Percentiles rank a stretch among this genome's conserved stretches.
phyloP scores from a whole-genome alignment of 2,797 vertebrate genomes.

The Artibeus lituratus region DNA sequence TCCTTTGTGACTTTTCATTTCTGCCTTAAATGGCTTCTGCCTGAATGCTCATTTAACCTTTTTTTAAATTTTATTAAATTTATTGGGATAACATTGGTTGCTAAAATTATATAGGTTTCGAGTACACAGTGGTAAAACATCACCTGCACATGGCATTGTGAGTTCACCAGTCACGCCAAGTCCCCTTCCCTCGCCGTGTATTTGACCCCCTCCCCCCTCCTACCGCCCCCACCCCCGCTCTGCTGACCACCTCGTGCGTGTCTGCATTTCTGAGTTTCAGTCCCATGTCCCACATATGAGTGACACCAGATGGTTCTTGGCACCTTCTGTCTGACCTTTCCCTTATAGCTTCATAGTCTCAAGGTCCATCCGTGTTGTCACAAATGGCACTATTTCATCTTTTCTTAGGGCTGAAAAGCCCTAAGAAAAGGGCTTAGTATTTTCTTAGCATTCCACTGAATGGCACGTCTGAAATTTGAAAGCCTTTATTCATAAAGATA shows the following conservation, averaged over 20 bases:
- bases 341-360: not conserved
- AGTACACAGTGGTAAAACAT: not conserved
- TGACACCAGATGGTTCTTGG: not conserved
- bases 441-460: not conserved
- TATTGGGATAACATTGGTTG: not conserved
- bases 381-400: not conserved
- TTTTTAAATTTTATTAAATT: not conserved
- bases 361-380: too few relatives aligned
- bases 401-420: not conserved
- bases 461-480: not conserved
- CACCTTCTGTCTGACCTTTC: not conserved
- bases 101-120: not conserved
- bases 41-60: not conserved
- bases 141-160: not conserved
- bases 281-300: not conserved
- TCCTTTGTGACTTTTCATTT: not conserved
- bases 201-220: not conserved
- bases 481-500: not conserved
- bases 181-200: not conserved
- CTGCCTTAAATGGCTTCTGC: not conserved
- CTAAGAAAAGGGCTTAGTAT: too few relatives aligned
- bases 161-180: not conserved
- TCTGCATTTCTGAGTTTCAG: not conserved
- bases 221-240: fast-evolving
- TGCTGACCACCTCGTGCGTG: too few relatives aligned